Evolutionary conservation across 2,888 invertebrate genomes (phyloP), one percentile per base, ranked within the genome.

Genomic region (Brachyptera putata): DNA sequence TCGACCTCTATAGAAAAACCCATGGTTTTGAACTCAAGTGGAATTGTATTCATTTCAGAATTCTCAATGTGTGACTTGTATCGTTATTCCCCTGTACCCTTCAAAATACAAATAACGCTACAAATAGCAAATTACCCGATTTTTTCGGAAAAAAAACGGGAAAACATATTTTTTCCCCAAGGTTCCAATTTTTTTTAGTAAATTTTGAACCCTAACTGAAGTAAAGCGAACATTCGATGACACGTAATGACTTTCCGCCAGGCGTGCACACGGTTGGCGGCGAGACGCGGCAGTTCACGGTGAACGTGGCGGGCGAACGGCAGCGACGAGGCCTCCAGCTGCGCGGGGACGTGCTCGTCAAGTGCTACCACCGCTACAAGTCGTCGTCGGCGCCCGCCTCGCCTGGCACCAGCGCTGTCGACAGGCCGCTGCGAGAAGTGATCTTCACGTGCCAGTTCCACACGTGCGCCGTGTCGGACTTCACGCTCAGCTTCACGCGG

Each of bases 371-470:
- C 69, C 81, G 90, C 13, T 63, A 63, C 56, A n/a, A 14, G 50
- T n/a, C 50, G 16, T 16, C 46, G n/a, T 36, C 53, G 21, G 11
- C 21, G 2, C 36, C 11, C 24, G 37, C 26, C 11, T 49, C 76
- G 77, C 1, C 65, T 67, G 56, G 60, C 71, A 22, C 72, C 72
- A 26, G 49, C 18, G 24, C 1, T 14, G 49, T 13, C 2, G 59
- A 60, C 30, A 60, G 62, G 50, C 63, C 67, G 3, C 53, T 22
- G 36, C 16, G 83, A 41, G 86, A 86, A 68, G 82, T 89, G n/a
- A 83, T 92, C 67, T 92, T 91, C 78, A 85, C 89, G 55, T 87
- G 89, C 73, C 91, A 95, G 84, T 94, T 95, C 79, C 95, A 95
- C 80, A 95, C 95, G 3, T 95, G 95, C 77, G 93, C 94, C 57